phyloP scores from a whole-genome alignment of 2,888 invertebrate species.

The Drosophila tanythrix region DNA sequence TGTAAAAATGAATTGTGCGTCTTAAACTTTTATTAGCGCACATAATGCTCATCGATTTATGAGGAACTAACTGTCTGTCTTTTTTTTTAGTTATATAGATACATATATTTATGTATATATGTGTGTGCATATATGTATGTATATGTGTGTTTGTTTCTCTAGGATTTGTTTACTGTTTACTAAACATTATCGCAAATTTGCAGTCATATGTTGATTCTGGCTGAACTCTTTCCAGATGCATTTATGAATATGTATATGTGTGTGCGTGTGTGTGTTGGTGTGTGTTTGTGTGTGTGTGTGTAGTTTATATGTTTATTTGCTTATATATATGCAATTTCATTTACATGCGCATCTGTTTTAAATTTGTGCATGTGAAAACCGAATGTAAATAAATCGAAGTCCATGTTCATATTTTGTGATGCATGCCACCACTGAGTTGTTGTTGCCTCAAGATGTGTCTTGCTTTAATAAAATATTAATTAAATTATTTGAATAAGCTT shows the following conservation, averaged over 20 bases:
- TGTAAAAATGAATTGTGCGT: conserved; percentile 31
- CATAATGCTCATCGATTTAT: conserved; percentile 75
- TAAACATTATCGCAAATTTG: conserved; percentile 69
- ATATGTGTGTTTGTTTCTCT: conserved; percentile 33
- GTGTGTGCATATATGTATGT: neutral
- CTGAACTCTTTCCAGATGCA: conserved; percentile 54
- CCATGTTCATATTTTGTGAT: conserved; percentile 43
- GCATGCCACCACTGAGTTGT: conserved; percentile 25
- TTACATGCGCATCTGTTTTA: conserved; percentile 51
- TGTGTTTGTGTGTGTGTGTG: neutral
- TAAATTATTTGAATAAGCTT: conserved; percentile 70
- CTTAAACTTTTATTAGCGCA: conserved; percentile 75
- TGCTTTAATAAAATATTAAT: conserved; percentile 71
- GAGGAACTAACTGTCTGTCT: conserved; percentile 60
- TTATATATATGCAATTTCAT: conserved; percentile 47
- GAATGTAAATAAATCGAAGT: conserved; percentile 44
- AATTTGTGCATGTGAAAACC: conserved; percentile 43
- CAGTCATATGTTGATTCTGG: conserved; percentile 70
- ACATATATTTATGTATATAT: neutral
- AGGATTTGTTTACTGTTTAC: conserved; percentile 75
- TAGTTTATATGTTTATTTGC: conserved; percentile 1
- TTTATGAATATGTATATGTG: conserved; percentile 16
- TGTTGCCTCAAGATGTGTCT: conserved; percentile 19
- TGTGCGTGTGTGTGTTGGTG: neutral
- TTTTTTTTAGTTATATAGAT: conserved; percentile 8